Conservation (phyloP, 23 tunicate genomes). For the Halocynthia roretzi region DNA sequence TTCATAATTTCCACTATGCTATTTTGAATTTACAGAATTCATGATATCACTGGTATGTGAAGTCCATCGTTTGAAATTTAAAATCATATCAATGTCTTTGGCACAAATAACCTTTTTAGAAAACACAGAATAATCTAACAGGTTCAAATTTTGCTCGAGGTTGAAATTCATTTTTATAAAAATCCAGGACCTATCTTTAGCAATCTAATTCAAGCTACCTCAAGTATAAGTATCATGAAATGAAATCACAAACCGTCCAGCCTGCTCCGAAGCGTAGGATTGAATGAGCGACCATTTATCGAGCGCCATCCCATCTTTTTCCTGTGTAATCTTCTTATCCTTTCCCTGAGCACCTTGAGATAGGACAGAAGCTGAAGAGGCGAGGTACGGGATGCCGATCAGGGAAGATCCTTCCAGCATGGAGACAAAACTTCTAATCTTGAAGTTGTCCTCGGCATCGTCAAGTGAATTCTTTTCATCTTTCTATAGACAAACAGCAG, state of each 20-base stretch:
- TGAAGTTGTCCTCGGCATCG: slow-evolving; percentile 49
- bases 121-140: too few species aligned
- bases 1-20: too few species aligned
- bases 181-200: too few species aligned
- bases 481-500: neutral
- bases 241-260: slow-evolving; percentile 36
- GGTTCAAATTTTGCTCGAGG: too few species aligned
- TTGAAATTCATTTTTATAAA: too few species aligned
- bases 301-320: slow-evolving; percentile 12
- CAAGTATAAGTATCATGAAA: too few species aligned
- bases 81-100: too few species aligned
- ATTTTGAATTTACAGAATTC: too few species aligned
- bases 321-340: neutral
- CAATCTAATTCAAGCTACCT: too few species aligned
- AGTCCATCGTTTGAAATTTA: too few species aligned
- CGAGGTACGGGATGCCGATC: slow-evolving; percentile 52
- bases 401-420: slow-evolving; percentile 36
- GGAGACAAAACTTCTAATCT: slow-evolving; percentile 52
- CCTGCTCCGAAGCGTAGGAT: slow-evolving; percentile 53
- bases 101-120: too few species aligned
- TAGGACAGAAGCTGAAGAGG: neutral
- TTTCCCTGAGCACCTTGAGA: neutral
- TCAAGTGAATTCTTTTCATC: slow-evolving; percentile 12
- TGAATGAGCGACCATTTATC: slow-evolving; percentile 88
- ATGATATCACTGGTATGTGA: too few species aligned